These are phyloP conservation scores for Myripristis murdjan DNA, from an alignment of 2,797 vertebrate genomes.

Conservation along the genomic window DNA sequence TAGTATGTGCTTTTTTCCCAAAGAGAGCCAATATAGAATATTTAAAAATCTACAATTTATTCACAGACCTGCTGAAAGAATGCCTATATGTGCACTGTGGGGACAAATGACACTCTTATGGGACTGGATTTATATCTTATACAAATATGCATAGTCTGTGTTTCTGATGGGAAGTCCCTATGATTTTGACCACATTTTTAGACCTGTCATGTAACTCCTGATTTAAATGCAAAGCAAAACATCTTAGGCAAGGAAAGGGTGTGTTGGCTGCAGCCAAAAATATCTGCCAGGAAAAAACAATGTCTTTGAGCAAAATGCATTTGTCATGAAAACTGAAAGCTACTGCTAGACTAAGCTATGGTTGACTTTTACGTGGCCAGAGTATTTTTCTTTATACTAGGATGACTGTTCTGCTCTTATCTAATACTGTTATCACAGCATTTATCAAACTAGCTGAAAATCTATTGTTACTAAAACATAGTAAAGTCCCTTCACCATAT, in stretches of 20 bases:
- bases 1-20: not conserved
- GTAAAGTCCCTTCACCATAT: too few species aligned
- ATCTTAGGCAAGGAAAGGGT: constrained; percentile 58
- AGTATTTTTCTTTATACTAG: not conserved
- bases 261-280: constrained; percentile 52
- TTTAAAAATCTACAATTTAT: not conserved
- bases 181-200: constrained; percentile 22
- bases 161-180: not conserved
- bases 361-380: not conserved
- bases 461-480: too few species aligned
- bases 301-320: constrained; percentile 46
- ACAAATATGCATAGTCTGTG: too few species aligned
- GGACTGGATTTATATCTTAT: too few species aligned
- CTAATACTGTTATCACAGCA: too few species aligned
- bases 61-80: constrained; percentile 9
- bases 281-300: constrained; percentile 70
- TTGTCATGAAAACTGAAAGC: constrained; percentile 30
- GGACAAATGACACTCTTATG: not conserved
- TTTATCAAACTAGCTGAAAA: too few species aligned
- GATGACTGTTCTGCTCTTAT: not conserved
- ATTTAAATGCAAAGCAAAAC: constrained; percentile 34
- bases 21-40: too few species aligned
- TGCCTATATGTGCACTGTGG: not conserved
- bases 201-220: not conserved
- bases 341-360: not conserved